Base-by-base conservation (phyloP, 2,797 vertebrate species). In the Pteropus rufus region DNA sequence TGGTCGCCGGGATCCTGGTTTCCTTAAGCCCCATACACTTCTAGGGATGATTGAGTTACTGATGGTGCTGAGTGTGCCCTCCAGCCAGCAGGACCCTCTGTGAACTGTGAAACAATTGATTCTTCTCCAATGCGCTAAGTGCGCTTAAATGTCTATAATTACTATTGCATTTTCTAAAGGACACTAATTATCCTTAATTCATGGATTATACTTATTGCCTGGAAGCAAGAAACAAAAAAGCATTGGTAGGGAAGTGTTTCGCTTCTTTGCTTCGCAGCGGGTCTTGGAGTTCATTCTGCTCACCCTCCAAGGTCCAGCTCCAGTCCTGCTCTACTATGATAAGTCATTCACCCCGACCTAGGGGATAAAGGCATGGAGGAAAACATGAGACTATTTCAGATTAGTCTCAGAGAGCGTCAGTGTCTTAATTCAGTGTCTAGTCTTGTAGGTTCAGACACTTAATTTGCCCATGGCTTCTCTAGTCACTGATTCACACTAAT, bases 171-270 rank as follows among this genome's bases (percentile, higher is more conserved):
- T 94, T 95, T 94, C 90, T 75, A 81, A 95, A 97, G 84, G 95
- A 73, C 85, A 76, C 77, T 94, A 93, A 97, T 93, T 96, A 97
- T 90, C 84, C 94, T 96, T 97, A 96, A 95, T 95, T 97, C 88
- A 83, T 89, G 70, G 90, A 76, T 97, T 93, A 83, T 73, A 67
- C 70, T 87, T 82, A 56, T 65, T 91, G 88, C 85, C 90, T 76
- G n/a, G 64, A 82, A 97, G 88, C 77, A 86, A 92, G 93, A 94
- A 94, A 87, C 9, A 15, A 54, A 95, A 93, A 93, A 36, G 39
- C 65, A 4, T 21, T 46, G 19, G 36, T 29, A 12, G 41, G n/a
- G 26, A 75, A 16, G 58, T 4, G 3, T 8, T 84, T 67, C 56
- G 49, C 29, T 44, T 76, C 72, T 81, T 49, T 65, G 75, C 81